Percentiles rank a stretch among this genome's conserved stretches.
phyloP scores from a whole-genome alignment of 2,797 vertebrate genomes.

The Lerista edwardsae region DNA sequence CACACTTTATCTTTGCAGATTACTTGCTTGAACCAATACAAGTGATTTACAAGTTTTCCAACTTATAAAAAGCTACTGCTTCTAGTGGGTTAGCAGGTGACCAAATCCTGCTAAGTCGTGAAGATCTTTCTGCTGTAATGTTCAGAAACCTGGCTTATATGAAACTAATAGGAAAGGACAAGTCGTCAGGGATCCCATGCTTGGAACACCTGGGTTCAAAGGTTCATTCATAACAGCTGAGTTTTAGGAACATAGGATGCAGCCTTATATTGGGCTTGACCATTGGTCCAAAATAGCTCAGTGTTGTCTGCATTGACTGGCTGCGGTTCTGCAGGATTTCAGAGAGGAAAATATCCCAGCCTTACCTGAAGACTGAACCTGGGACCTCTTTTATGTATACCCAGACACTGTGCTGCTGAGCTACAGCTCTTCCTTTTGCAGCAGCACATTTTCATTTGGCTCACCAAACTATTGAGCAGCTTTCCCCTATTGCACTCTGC shows the following conservation, averaged over 20 bases:
- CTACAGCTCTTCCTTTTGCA: background rate
- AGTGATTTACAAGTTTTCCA: background rate
- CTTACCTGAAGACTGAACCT: too few species aligned
- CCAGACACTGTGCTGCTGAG: too few species aligned
- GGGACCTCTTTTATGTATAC: too few species aligned
- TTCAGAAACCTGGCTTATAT: background rate
- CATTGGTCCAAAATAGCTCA: too few species aligned
- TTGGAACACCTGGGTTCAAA: background rate
- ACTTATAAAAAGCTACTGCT: background rate
- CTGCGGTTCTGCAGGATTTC: too few species aligned
- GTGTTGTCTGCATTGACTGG: too few species aligned
- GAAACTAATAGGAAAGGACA: background rate
- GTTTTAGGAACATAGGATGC: background rate
- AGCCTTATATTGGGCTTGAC: too few species aligned
- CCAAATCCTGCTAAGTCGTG: background rate
- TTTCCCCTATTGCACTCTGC: background rate
- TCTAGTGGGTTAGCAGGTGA: background rate
- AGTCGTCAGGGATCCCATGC: background rate
- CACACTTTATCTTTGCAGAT: background rate
- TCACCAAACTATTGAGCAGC: background rate
- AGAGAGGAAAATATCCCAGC: too few species aligned
- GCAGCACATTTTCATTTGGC: too few species aligned
- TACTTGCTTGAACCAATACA: background rate
- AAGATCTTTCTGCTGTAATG: background rate
- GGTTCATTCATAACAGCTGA: background rate